A percentile compares a stretch with the other conserved stretches of the same genome.
Conservation (phyloP, 2,113 vertebrate species). For the Rhizomys pruinosus region DNA sequence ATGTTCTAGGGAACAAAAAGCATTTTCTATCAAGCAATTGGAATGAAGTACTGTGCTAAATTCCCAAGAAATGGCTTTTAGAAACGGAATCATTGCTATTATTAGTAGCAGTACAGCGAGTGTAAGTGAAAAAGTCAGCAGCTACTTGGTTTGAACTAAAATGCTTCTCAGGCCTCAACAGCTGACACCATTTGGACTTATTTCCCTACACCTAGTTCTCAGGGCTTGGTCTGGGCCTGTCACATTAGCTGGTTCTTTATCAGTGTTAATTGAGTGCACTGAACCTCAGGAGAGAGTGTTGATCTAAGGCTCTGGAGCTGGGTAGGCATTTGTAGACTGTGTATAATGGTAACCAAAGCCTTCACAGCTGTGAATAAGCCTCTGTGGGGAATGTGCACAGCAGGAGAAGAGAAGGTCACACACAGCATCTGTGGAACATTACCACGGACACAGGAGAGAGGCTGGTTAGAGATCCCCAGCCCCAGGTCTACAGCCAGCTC, state of each 20-base stretch:
- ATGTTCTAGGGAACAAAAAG: background rate
- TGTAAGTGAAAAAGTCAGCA: background rate
- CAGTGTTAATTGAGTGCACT: background rate
- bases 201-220: background rate
- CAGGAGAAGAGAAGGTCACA: background rate
- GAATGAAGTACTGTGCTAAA: background rate
- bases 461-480: background rate
- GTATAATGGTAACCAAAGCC: background rate
- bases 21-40: background rate
- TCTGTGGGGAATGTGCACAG: fast-evolving
- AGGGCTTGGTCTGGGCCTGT: too few relatives aligned
- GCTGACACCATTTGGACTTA: background rate
- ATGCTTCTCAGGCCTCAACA: background rate
- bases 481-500: background rate
- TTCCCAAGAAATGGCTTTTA: background rate
- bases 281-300: background rate
- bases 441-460: fast-evolving
- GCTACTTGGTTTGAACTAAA: background rate
- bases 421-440: background rate
- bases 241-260: background rate
- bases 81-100: background rate
- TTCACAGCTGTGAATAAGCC: background rate
- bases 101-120: background rate
- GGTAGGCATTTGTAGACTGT: background rate
- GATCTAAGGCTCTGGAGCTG: background rate